Conservation (phyloP, 2,888 invertebrate species). For the Catocala fraxini region DNA sequence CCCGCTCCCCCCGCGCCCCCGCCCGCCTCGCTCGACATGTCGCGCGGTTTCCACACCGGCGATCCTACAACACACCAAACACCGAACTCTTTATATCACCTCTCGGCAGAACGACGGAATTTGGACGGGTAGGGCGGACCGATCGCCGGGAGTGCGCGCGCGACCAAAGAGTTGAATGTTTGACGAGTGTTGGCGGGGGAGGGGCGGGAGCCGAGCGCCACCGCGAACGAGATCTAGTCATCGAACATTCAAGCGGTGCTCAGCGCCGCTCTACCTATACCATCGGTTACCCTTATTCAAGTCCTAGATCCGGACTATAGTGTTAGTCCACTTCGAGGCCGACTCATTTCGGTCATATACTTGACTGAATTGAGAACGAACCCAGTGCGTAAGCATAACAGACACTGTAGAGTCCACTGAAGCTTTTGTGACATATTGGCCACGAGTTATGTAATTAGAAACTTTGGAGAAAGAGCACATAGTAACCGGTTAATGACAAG, state of each 20-base stretch:
- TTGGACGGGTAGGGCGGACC: conserved; percentile 68
- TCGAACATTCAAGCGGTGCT: conserved; percentile 82
- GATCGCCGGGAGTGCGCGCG: conserved; percentile 74
- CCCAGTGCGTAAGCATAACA: not conserved
- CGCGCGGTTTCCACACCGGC: conserved; percentile 99
- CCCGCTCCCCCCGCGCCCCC: conserved; percentile 44
- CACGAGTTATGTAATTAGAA: not conserved
- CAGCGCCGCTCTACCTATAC: conserved; percentile 14
- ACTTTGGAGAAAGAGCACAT: conserved; percentile 1
- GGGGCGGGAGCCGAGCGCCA: conserved; percentile 43
- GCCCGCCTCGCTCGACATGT: conserved; percentile 89
- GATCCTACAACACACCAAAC: conserved; percentile 95
- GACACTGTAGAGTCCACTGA: conserved; percentile 2
- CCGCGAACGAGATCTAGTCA: conserved; percentile 72
- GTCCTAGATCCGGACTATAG: not conserved
- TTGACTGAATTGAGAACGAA: not conserved
- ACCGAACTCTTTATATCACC: conserved; percentile 84
- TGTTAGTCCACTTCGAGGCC: not conserved
- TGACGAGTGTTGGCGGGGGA: conserved; percentile 82
- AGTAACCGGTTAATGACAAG: not conserved
- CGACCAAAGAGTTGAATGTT: conserved; percentile 87
- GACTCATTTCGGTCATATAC: not conserved
- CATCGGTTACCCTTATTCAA: conserved; percentile 6
- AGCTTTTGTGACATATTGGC: not conserved
- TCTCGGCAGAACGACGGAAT: conserved; percentile 65